Base-by-base conservation (phyloP, 2,113 vertebrate genomes). In the Mustela nigripes region DNA sequence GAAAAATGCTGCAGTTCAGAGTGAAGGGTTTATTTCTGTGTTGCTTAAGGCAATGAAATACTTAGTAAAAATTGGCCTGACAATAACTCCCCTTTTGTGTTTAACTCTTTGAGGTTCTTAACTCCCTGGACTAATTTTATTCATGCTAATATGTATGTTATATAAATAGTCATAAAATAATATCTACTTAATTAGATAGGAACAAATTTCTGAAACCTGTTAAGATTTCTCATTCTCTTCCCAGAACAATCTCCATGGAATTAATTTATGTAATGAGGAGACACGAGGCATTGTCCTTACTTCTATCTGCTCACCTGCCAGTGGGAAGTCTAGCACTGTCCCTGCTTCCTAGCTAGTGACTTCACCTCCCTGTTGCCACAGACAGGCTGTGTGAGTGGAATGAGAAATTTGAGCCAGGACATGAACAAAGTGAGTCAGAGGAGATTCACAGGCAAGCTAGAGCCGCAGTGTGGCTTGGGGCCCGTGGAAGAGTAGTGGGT, bases 51-150 rank as follows among this genome's bases (percentile, higher is more conserved):
- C 18, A 92, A 50, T 31, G 11, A 88, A 63, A 71, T 22, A 36
- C 16, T 71, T 83, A 28, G 48, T 76, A 50, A 84, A 91, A 62
- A 36, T 85, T 94, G 36, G 22, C 18, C 48, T 89, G 53, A 86
- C 1, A 2, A 31, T 39, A 78, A 78, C 5, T 76, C 18, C 50
- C 16, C 65, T 67, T 91, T 82, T 50, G 14, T 85, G 24, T 67
- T 94, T 78, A 73, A 74, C 84, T 81, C 11, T n/a, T 93, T 91
- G 36, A 95, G 60, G 28, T 88, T 79, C 24, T 85, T 94, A 96
- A 33, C n/a, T 76, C 4, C 48, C 19, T 82, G 58, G 58, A 45
- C 24, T 48, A 80, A 76, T 39, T 80, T 89, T 81, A 15, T 60
- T 96, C 48, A 62, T 45, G 7, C 28, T 89, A 76, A 81, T 56